Conservation (phyloP, 2,797 vertebrate species). For the Peromyscus melanophrys region DNA sequence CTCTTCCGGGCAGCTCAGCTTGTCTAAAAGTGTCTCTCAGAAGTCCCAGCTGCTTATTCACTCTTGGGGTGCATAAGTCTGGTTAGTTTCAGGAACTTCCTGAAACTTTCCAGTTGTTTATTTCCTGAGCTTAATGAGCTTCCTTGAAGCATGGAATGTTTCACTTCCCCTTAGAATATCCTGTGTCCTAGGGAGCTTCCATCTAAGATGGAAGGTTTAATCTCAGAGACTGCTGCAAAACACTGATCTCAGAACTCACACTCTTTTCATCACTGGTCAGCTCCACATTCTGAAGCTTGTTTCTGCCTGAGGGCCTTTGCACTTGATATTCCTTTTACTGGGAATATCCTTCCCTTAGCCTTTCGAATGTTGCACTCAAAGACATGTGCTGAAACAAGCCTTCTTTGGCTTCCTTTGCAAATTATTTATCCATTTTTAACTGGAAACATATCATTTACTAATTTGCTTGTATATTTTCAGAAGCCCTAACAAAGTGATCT, state of each 20-base stretch:
- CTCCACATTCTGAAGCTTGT: not conserved
- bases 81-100: not conserved
- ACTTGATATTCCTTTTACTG: constrained; percentile 4
- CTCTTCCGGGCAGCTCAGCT: not conserved
- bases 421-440: not conserved
- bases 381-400: not conserved
- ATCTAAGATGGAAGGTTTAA: not conserved
- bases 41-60: not conserved
- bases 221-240: not conserved
- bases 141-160: not conserved
- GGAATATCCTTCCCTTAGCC: not conserved
- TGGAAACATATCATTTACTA: not conserved
- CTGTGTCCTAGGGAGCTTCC: not conserved
- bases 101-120: not conserved
- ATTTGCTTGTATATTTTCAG: not conserved
- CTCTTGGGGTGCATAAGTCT: not conserved
- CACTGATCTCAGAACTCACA: not conserved
- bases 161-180: not conserved
- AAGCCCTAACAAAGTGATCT: not conserved
- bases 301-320: not conserved
- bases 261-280: not conserved
- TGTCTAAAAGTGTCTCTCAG: not conserved
- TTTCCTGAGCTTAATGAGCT: not conserved
- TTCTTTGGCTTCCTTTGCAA: constrained; percentile 2
- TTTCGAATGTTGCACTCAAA: not conserved